Evolutionary conservation across 2,888 invertebrate species (phyloP).

Genomic region (Drosophila anomelani): DNA sequence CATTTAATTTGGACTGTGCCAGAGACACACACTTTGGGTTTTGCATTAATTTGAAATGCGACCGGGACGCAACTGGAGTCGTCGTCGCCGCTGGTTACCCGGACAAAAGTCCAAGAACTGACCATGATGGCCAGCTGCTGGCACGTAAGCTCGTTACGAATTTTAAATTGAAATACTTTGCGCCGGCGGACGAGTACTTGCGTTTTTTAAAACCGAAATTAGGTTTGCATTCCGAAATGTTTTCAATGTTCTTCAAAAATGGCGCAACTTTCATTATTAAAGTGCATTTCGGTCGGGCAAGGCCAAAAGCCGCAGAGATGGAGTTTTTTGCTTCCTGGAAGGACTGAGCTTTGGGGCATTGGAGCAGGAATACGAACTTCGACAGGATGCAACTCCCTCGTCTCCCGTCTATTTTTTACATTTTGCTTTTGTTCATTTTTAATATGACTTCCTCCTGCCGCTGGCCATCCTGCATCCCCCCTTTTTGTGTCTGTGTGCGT

Average conservation of each 20-base stretch:
- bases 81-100: slow-evolving; percentile 2
- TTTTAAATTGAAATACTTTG: slow-evolving; percentile 74
- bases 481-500: slow-evolving; percentile 38
- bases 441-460: slow-evolving; percentile 69
- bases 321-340: slow-evolving; percentile 12
- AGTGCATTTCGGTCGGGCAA: slow-evolving; percentile 62
- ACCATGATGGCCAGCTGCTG: slow-evolving; percentile 43
- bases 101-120: slow-evolving; percentile 22
- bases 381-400: slow-evolving; percentile 57
- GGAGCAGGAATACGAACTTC: slow-evolving; percentile 24
- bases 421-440: slow-evolving; percentile 62
- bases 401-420: slow-evolving; percentile 48
- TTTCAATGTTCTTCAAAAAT: slow-evolving; percentile 50
- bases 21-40: slow-evolving; percentile 17
- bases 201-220: slow-evolving; percentile 57
- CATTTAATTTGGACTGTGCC: slow-evolving; percentile 34
- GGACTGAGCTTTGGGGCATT: slow-evolving; percentile 39
- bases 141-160: slow-evolving; percentile 60
- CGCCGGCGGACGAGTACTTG: slow-evolving; percentile 48
- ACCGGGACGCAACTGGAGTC: slow-evolving; percentile 7
- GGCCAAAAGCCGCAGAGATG: slow-evolving; percentile 53
- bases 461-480: slow-evolving; percentile 12
- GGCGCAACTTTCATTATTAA: slow-evolving; percentile 75
- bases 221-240: slow-evolving; percentile 63
- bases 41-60: slow-evolving; percentile 38